Evolutionary conservation across 1,140 invertebrate genomes (phyloP), one percentile per base, ranked within the genome.

Genomic region (Macrotrachela quadricornifera): DNA sequence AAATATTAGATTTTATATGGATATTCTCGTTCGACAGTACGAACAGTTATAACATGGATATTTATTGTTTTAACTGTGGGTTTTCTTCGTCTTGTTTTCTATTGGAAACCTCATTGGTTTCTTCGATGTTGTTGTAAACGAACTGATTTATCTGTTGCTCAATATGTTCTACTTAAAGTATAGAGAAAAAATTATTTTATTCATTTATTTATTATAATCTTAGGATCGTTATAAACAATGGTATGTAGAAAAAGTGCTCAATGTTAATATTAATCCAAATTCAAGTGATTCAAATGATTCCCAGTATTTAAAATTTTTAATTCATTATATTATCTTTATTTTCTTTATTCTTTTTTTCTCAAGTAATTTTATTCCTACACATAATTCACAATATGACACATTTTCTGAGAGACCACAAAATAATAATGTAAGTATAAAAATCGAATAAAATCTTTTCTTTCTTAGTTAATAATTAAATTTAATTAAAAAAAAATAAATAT

Each of bases 51-150:
- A 1, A 79, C 75, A 36, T 80, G 77, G 73, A 49, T 78, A 0
- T 68, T 74, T 8, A 78, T 79, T 50, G 58, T 80, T 2, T 46
- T 83, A 11, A 80, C 79, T 11, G 68, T 74, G 15, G 85, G 85
- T 30, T 62, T 82, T 10, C 68, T 87, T 9, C 75, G 81, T 36
- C 70, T 91, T 38, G 62, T 88, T 41, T 80, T 85, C 64, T 81
- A 87, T 64, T 91, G 85, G 85, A 80, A 78, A 67, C 83, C 84
- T 0, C 78, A 78, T 49, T 76, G 81, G 68, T 73, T 79, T 59
- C 70, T 90, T 16, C 78, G 80, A 52, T 73, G 77, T 1, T 85
- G 81, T 1, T 79, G 82, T 61, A 66, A 65, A 18, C 71, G 71
- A 57, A 85, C 81, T 61, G 64, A 75, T 40, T 72, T 90, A 37